phyloP scores from a whole-genome alignment of 2,888 invertebrate genomes.

The Bhutanitis thaidina region DNA sequence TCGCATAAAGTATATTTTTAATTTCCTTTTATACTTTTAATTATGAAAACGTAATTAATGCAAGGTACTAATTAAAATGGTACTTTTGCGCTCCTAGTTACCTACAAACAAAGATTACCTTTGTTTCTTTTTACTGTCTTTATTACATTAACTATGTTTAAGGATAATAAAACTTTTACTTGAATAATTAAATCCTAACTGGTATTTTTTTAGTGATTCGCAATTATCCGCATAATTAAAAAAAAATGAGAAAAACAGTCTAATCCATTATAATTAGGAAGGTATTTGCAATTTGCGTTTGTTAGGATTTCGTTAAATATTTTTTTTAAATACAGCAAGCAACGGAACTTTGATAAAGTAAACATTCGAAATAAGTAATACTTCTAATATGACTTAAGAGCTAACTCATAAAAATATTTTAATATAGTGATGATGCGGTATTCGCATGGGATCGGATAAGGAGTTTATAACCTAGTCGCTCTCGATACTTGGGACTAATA shows the following conservation, averaged over 20 bases:
- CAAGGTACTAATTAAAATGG: slow-evolving; percentile 21
- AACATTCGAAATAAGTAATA: too few relatives aligned
- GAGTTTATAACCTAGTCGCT: too few relatives aligned
- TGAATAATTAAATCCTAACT: slow-evolving; percentile 7
- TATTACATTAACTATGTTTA: slow-evolving; percentile 14
- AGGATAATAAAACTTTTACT: slow-evolving; percentile 15
- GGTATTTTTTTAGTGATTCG: background rate
- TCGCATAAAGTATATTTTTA: slow-evolving; percentile 11
- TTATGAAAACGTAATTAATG: slow-evolving; percentile 21
- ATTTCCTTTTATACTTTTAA: slow-evolving; percentile 19
- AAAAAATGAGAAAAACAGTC: background rate
- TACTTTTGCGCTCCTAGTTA: slow-evolving; percentile 15
- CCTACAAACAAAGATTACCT: slow-evolving; percentile 14
- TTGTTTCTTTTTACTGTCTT: slow-evolving; percentile 14
- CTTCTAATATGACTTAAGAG: too few relatives aligned
- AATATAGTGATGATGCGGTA: too few relatives aligned
- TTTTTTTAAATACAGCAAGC: too few relatives aligned
- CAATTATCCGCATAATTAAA: background rate
- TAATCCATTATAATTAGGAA: background rate
- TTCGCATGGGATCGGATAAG: too few relatives aligned
- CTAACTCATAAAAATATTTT: too few relatives aligned
- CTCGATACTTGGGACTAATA: too few relatives aligned
- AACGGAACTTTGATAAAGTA: too few relatives aligned
- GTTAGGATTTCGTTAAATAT: too few relatives aligned
- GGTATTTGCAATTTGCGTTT: background rate